Evolutionary conservation across 2,113 vertebrate species (phyloP), one percentile per base, ranked within the genome.

Genomic region (Alexandromys fortis): DNA sequence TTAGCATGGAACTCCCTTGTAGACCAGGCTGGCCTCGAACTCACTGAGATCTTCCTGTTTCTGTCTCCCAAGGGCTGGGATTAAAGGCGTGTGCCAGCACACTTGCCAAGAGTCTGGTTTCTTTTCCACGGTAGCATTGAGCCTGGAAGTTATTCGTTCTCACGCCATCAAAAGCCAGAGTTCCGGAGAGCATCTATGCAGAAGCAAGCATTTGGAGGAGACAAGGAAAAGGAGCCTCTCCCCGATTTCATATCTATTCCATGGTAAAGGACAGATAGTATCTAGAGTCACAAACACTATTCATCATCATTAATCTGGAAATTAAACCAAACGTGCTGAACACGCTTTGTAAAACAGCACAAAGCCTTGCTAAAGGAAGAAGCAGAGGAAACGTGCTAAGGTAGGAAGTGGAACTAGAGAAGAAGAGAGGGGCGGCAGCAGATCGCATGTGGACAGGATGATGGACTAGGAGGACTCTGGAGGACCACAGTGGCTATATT

Each of bases 141-240:
- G 33, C n/a, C 52, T 89, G 58, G 28, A 94, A 79, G 63, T 45
- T 24, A 83, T 73, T 38, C 33, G 45, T 89, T 82, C 47, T 96
- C 45, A 58, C 17, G 13, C 17, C 11, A 10, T 70, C 12, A 72
- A 76, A 90, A 85, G 12, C 38, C 33, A 92, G 90, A 58, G 33
- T 0, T 6, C 22, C 72, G 33, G 14, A 79, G 19, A 16, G 7
- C 75, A 35, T 93, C 92, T 67, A 73, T 86, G 30, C 6, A 95
- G 70, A 85, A 92, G 67, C 17, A 93, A 75, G n/a, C 49, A 16
- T 76, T 91, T 78, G 58, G 19, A 92, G 87, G 73, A 68, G 47
- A 45, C 4, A 7, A 1, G 3, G 17, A 47, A 86, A 81, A 65
- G 26, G 6, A 73, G 2, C 45, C 2, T 45, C 8, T 89, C 52